These are phyloP conservation scores for Micoletzkya japonica DNA, from an alignment of 2,888 invertebrate species.

Conservation along the genomic window DNA sequence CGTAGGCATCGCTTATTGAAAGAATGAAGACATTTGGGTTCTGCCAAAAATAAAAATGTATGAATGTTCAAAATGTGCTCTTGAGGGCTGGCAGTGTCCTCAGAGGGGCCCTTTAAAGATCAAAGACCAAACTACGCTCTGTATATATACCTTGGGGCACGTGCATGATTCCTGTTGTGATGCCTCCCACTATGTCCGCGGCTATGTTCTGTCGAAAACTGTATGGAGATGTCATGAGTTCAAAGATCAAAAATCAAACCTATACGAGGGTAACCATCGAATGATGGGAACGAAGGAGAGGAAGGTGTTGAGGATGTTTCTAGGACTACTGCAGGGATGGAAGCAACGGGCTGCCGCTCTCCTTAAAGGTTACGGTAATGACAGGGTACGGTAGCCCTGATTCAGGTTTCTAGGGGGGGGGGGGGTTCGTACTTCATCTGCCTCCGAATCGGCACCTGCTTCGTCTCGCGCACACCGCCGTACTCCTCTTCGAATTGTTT, in stretches of 20 bases:
- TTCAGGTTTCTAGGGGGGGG: background rate
- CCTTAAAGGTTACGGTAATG: background rate
- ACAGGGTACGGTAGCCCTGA: background rate
- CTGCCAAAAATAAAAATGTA: too few species aligned
- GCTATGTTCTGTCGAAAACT: slow-evolving; percentile 11
- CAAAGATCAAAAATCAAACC: too few species aligned
- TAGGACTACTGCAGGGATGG: background rate
- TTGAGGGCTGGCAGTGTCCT: too few species aligned
- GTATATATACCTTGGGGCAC: slow-evolving; percentile 19
- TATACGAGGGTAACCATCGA: slow-evolving; percentile 19
- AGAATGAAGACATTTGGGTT: too few species aligned
- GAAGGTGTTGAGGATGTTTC: background rate
- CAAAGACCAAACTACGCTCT: slow-evolving; percentile 2
- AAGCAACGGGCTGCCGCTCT: background rate
- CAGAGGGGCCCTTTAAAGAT: too few species aligned
- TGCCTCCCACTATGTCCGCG: slow-evolving; percentile 21
- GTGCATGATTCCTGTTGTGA: slow-evolving; percentile 30
- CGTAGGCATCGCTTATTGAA: too few species aligned
- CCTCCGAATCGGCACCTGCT: background rate
- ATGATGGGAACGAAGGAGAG: slow-evolving; percentile 24
- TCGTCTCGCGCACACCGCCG: background rate
- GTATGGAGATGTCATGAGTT: too few species aligned
- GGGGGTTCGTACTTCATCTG: slow-evolving; percentile 9
- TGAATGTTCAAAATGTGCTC: too few species aligned
- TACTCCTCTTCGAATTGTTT: slow-evolving; percentile 25